Evolutionary conservation across 1,140 invertebrate species (phyloP).

Genomic region (Penaeus japonicus): DNA sequence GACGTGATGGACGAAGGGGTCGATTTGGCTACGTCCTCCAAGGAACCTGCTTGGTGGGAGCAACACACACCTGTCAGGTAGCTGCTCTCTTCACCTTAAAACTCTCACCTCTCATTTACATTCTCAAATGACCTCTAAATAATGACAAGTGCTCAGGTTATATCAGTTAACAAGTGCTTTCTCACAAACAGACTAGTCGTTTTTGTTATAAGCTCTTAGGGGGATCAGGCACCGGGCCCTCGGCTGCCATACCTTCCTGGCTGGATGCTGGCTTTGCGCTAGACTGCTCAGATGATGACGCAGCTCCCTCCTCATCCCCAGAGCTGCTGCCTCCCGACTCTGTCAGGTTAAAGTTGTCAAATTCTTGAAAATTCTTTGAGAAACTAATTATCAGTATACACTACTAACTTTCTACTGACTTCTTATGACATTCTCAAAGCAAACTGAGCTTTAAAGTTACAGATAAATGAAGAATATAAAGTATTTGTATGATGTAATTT

Average conservation of each 20-base stretch:
- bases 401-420: no score
- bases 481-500: no score
- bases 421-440: no score
- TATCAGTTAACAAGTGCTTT: neutral
- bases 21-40: conserved; percentile 42
- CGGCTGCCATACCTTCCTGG: conserved; percentile 25
- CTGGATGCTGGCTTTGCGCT: conserved; percentile 41
- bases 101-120: neutral
- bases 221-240: neutral
- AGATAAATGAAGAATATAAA: no score
- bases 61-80: conserved; percentile 30
- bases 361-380: neutral
- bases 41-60: conserved; percentile 31
- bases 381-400: neutral
- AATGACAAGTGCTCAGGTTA: neutral
- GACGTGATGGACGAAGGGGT: conserved; percentile 31
- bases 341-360: neutral
- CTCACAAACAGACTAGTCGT: neutral
- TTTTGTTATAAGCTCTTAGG: neutral
- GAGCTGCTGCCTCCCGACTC: neutral
- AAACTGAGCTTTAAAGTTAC: no score
- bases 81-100: neutral
- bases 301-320: conserved; percentile 28
- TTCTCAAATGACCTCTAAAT: neutral
- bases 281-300: conserved; percentile 30